Evolutionary conservation across 2,113 vertebrate species (phyloP).

Genomic region (Antechinus stuartii): DNA sequence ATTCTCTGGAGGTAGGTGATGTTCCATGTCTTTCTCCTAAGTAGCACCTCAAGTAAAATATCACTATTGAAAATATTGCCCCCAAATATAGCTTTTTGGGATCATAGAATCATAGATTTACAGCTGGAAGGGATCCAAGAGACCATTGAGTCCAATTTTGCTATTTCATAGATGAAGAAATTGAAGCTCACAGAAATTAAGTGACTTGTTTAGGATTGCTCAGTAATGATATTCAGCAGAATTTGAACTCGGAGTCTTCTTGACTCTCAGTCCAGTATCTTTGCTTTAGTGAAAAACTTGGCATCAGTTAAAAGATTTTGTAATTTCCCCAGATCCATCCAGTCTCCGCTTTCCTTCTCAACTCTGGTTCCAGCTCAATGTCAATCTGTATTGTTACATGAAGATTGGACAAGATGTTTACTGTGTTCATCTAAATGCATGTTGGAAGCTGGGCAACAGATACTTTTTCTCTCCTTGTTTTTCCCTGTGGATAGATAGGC

Average conservation of each 20-base stretch:
- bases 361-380: no score
- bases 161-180: background rate
- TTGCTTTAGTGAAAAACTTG: no score
- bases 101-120: background rate
- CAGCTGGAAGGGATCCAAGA: background rate
- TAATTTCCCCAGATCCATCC: no score
- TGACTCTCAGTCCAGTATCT: background rate
- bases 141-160: background rate
- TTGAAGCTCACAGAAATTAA: background rate
- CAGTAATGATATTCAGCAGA: background rate
- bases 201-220: background rate
- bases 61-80: background rate
- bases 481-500: no score
- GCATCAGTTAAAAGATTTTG: no score
- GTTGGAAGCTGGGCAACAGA: no score
- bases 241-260: background rate
- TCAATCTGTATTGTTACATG: no score
- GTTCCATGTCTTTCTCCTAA: background rate
- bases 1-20: no score
- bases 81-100: background rate
- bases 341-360: no score
- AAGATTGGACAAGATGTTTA: no score
- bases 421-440: no score
- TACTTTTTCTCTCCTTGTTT: no score
- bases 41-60: background rate